phyloP scores from a whole-genome alignment of 2,113 vertebrate genomes.

The Gambusia affinis region DNA sequence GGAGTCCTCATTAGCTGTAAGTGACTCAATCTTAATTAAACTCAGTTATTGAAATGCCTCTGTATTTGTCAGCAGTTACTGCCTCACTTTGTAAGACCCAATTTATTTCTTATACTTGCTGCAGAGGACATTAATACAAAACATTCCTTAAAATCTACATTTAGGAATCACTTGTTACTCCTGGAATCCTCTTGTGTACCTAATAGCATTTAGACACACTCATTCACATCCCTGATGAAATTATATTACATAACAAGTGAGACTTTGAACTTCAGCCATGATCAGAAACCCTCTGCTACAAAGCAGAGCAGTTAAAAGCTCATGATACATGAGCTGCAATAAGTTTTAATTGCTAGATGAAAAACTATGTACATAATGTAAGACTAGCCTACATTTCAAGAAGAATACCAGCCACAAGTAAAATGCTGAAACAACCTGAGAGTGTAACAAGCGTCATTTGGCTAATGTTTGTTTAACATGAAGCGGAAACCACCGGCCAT shows the following conservation, averaged over 20 bases:
- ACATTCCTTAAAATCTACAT: neutral
- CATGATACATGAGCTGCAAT: neutral
- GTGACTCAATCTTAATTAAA: neutral
- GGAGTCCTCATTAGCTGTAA: no score
- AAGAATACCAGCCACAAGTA: no score
- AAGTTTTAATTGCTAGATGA: neutral
- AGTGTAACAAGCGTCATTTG: neutral
- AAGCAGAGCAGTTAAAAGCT: neutral
- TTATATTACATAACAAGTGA: constrained; percentile 26
- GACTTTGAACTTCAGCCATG: neutral
- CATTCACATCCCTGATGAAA: constrained; percentile 8
- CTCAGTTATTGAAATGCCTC: neutral
- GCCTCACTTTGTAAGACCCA: neutral
- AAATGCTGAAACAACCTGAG: neutral
- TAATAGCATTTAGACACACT: constrained; percentile 6
- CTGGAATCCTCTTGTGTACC: neutral
- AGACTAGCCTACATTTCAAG: neutral
- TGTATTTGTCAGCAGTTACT: no score
- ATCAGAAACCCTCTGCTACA: neutral
- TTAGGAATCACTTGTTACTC: neutral
- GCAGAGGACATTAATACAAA: neutral
- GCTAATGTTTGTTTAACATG: neutral
- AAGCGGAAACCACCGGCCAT: neutral
- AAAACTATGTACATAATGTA: neutral
- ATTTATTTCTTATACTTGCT: neutral